These are phyloP conservation scores for Metellina segmentata DNA, from an alignment of 2,888 invertebrate species.

Conservation along the genomic window DNA sequence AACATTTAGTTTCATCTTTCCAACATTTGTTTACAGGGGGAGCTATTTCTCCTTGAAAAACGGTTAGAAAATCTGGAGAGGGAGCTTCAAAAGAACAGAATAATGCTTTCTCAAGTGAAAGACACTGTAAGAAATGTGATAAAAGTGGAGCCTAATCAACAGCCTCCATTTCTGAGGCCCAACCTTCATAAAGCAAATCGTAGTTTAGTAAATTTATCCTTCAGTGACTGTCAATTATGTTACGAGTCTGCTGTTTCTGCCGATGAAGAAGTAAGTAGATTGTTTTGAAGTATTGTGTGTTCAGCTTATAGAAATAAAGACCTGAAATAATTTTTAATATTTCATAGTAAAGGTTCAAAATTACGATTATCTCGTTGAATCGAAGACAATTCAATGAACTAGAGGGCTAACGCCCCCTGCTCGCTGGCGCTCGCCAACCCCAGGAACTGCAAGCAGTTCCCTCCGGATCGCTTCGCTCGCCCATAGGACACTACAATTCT, in stretches of 20 bases:
- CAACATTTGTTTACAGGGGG: constrained; percentile 56
- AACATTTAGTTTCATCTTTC: too few species aligned
- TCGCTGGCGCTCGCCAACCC: too few species aligned
- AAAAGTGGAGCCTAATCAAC: constrained; percentile 55
- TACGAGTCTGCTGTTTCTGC: constrained; percentile 34
- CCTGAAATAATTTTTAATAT: too few species aligned
- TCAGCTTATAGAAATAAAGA: too few species aligned
- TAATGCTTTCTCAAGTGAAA: constrained; percentile 72
- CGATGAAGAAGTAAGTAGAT: constrained; percentile 66
- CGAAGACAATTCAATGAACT: too few species aligned
- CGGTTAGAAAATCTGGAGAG: constrained; percentile 72
- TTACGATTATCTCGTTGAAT: too few species aligned
- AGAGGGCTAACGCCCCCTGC: too few species aligned
- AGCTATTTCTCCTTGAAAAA: constrained; percentile 70
- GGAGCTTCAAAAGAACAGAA: constrained; percentile 72
- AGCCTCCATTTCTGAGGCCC: constrained; percentile 9
- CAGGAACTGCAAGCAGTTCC: too few species aligned
- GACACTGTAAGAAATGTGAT: constrained; percentile 71
- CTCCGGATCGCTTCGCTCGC: too few species aligned
- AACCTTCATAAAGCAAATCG: constrained; percentile 49
- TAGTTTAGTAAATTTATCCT: constrained; percentile 55
- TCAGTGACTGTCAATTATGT: constrained; percentile 69
- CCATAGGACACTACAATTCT: too few species aligned
- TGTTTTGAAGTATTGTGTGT: too few species aligned
- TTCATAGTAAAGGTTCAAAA: too few species aligned